Percentiles rank a stretch among this genome's conserved stretches.
These are phyloP conservation scores for Phoxinus phoxinus DNA, from an alignment of 2,113 vertebrate genomes.

Conservation along the genomic window DNA sequence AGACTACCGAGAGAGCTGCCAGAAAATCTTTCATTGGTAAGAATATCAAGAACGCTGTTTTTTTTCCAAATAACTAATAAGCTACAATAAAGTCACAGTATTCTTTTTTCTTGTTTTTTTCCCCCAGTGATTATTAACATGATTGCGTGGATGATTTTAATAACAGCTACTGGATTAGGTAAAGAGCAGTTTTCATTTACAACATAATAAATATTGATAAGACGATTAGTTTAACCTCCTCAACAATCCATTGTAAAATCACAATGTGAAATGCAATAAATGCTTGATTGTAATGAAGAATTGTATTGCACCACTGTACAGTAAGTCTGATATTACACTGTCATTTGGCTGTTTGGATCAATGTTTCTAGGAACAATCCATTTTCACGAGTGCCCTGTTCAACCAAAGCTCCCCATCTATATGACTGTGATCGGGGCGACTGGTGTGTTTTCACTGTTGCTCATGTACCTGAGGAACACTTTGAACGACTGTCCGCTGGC, in stretches of 20 bases:
- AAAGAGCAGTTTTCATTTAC: neutral
- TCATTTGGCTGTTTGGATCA: neutral
- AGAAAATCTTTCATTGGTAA: slow-evolving; percentile 48
- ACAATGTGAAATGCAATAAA: neutral
- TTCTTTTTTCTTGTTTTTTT: neutral
- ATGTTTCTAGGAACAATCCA: slow-evolving; percentile 54
- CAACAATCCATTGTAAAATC: neutral
- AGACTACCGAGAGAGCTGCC: slow-evolving; percentile 19
- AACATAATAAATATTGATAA: neutral
- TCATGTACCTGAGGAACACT: slow-evolving; percentile 28
- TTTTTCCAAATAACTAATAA: neutral
- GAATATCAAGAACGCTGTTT: neutral
- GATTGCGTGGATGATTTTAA: slow-evolving; percentile 50
- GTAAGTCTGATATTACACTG: neutral
- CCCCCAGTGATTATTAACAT: slow-evolving; percentile 55
- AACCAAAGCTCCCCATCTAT: slow-evolving; percentile 63
- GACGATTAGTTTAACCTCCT: neutral
- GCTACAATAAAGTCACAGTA: neutral
- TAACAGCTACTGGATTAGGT: slow-evolving; percentile 53
- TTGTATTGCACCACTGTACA: neutral
- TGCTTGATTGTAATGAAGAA: neutral
- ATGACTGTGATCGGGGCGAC: slow-evolving; percentile 55
- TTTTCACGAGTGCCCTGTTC: slow-evolving; percentile 62
- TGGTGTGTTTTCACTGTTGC: slow-evolving; percentile 40
- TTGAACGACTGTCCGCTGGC: neutral